Percentiles rank a stretch among this genome's conserved stretches.
These are phyloP conservation scores for Euthynnus affinis DNA, from an alignment of 2,797 vertebrate species.

Conservation along the genomic window DNA sequence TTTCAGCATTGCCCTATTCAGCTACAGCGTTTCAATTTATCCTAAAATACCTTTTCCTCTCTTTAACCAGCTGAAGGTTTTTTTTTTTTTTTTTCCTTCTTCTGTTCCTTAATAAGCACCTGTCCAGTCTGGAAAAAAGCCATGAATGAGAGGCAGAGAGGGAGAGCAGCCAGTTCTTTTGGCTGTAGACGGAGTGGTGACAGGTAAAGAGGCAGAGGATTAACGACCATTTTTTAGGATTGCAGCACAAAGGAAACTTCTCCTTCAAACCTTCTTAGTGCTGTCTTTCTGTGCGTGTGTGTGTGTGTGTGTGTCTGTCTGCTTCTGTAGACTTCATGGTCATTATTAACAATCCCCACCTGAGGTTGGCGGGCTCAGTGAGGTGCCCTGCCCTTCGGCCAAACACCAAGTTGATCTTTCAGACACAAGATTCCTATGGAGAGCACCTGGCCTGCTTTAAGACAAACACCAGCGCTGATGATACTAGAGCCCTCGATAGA, in stretches of 20 bases:
- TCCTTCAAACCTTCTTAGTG: slow-evolving; percentile 40
- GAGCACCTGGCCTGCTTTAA: slow-evolving; percentile 29
- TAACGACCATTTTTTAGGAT: slow-evolving; percentile 66
- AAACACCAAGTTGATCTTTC: slow-evolving; percentile 58
- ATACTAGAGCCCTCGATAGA: background rate
- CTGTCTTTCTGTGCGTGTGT: background rate
- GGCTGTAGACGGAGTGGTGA: slow-evolving; percentile 69
- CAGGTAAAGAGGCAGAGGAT: slow-evolving; percentile 73
- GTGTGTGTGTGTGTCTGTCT: slow-evolving; percentile 15
- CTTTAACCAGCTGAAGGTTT: slow-evolving; percentile 40
- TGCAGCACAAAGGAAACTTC: slow-evolving; percentile 65
- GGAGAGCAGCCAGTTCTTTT: slow-evolving; percentile 45
- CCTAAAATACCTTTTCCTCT: slow-evolving; percentile 49
- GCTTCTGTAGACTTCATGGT: slow-evolving; percentile 14
- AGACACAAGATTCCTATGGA: slow-evolving; percentile 10
- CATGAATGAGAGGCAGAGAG: slow-evolving; percentile 51
- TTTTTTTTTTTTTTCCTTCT: slow-evolving; percentile 49
- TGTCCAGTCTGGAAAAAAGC: slow-evolving; percentile 63
- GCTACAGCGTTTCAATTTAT: slow-evolving; percentile 46
- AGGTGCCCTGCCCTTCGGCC: slow-evolving; percentile 48
- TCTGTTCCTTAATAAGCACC: slow-evolving; percentile 74
- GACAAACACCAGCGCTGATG: slow-evolving; percentile 28
- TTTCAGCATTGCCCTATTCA: slow-evolving; percentile 43
- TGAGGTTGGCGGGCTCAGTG: slow-evolving; percentile 20
- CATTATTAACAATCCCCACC: slow-evolving; percentile 51